These are phyloP conservation scores for Drosophila seguyi DNA, from an alignment of 1,140 invertebrate species.

Conservation along the genomic window DNA sequence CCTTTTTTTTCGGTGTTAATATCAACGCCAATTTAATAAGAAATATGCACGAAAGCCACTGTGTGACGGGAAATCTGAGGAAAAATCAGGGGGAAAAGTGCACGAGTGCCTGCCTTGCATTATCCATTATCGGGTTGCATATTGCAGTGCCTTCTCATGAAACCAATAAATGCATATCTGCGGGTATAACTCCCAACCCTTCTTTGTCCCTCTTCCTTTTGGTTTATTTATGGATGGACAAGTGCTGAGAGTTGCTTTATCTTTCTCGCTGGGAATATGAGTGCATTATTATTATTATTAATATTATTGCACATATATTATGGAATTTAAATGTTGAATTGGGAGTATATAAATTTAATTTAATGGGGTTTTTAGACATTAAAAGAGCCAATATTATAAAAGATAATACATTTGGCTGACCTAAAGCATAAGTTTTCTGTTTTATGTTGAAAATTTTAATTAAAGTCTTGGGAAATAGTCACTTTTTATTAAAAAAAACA, in stretches of 20 bases:
- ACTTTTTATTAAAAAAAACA: neutral
- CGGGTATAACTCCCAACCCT: neutral
- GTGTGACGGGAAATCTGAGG: neutral
- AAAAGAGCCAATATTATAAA: neutral
- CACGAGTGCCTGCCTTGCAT: conserved; percentile 30
- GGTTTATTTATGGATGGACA: conserved; percentile 23
- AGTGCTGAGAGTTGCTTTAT: conserved; percentile 37
- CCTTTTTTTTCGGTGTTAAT: conserved; percentile 29
- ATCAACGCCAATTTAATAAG: conserved; percentile 52
- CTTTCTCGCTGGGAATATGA: conserved; percentile 28
- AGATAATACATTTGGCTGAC: neutral
- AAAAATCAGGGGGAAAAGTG: neutral
- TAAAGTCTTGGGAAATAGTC: neutral
- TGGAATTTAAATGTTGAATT: neutral
- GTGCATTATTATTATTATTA: conserved; percentile 32
- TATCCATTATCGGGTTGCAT: conserved; percentile 44
- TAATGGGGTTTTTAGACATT: rapidly evolving
- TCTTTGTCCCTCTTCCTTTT: neutral
- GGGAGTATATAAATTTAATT: neutral
- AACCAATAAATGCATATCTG: conserved; percentile 33
- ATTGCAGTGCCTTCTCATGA: conserved; percentile 29
- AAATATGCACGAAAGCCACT: conserved; percentile 43
- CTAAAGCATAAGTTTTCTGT: neutral
- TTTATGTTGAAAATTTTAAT: neutral
- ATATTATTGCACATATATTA: conserved; percentile 14